Percentiles rank a stretch among this genome's conserved stretches.
These are phyloP conservation scores for human DNA, from an alignment of 2,113 vertebrate species.

Conservation along the genomic window GRCh38 chr2:191547001-191547500, in stretches of 20 bases:
- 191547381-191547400: slow-evolving; percentile 31
- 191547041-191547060: background rate
- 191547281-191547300: background rate
- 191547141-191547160: background rate
- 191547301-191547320: background rate
- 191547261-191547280: background rate
- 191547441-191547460: slow-evolving; percentile 41
- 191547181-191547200: background rate
- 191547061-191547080: background rate
- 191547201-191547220: background rate
- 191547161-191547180: background rate
- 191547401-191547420: background rate
- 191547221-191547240: accelerated
- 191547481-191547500: slow-evolving; percentile 44
- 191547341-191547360: background rate
- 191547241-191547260: background rate
- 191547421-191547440: slow-evolving; percentile 55
- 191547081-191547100: background rate
- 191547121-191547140: background rate
- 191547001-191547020: background rate
- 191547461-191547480: slow-evolving; percentile 63
- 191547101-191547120: background rate
- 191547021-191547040: background rate
- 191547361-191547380: slow-evolving; percentile 28
- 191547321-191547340: background rate